Percentiles rank a stretch among this genome's conserved stretches.
phyloP scores from a whole-genome alignment of 2,113 vertebrate genomes.

The Struthio camelus region DNA sequence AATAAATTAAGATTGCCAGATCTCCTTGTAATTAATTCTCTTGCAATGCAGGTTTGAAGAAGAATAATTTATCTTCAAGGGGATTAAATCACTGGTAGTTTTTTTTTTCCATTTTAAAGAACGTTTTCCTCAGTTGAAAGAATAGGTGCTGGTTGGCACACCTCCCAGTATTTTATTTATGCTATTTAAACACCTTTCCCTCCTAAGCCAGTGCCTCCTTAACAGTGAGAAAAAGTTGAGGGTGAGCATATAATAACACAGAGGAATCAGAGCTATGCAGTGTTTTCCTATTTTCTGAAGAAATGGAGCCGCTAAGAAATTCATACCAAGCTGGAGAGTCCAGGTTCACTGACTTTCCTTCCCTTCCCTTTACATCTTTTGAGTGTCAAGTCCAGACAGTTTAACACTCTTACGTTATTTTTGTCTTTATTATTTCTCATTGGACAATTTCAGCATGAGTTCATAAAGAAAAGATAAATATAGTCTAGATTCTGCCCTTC shows the following conservation, averaged over 20 bases:
- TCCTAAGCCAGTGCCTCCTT: not conserved
- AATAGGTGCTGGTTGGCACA: not conserved
- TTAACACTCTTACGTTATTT: fast-evolving
- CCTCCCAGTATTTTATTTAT: not conserved
- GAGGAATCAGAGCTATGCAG: not conserved
- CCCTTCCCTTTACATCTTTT: fast-evolving
- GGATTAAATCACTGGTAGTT: not conserved
- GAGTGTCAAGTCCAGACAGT: fast-evolving
- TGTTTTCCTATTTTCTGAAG: not conserved
- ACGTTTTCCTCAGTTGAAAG: not conserved
- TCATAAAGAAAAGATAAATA: not conserved
- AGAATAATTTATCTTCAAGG: not conserved
- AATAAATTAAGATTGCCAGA: conserved; percentile 21
- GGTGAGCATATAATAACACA: not conserved
- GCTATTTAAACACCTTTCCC: not conserved
- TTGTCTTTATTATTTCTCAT: not conserved
- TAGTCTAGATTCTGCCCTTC: not conserved
- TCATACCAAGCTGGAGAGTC: not conserved
- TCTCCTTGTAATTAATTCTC: conserved; percentile 48
- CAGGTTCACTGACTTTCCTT: not conserved
- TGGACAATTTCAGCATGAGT: not conserved
- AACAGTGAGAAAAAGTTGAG: not conserved
- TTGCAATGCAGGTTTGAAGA: conserved; percentile 5
- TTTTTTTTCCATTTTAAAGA: not conserved
- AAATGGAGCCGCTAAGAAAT: not conserved